These are phyloP conservation scores for Chrysocyon brachyurus DNA, from an alignment of 2,797 vertebrate genomes.

Conservation along the genomic window DNA sequence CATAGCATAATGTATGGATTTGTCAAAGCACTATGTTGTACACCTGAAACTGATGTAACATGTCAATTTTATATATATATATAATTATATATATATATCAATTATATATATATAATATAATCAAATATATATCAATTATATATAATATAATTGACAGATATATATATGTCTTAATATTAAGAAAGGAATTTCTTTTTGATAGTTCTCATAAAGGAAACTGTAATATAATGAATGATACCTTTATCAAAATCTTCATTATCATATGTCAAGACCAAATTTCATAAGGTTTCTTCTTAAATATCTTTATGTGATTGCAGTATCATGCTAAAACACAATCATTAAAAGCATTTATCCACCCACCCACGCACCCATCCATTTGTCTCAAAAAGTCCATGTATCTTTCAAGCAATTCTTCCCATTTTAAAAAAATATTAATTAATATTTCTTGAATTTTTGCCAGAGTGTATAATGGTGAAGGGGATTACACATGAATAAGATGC, in stretches of 20 bases:
- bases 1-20: background rate
- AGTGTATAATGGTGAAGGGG: background rate
- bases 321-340: background rate
- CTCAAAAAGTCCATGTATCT: background rate
- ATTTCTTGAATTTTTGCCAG: background rate
- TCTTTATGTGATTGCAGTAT: background rate
- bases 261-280: background rate
- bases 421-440: background rate
- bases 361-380: background rate
- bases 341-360: background rate
- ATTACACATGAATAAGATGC: background rate
- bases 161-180: background rate
- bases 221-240: background rate
- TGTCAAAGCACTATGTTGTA: background rate
- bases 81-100: too few species aligned
- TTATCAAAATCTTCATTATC: background rate
- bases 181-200: slow-evolving; percentile 7
- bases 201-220: background rate
- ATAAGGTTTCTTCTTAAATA: background rate
- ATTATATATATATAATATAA: too few species aligned
- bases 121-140: too few species aligned
- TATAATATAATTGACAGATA: too few species aligned
- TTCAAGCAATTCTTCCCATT: background rate
- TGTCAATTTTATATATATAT: too few species aligned
- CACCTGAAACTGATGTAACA: background rate